Base-by-base conservation (phyloP, 2,113 vertebrate species). In the Recurvirostra avosetta region DNA sequence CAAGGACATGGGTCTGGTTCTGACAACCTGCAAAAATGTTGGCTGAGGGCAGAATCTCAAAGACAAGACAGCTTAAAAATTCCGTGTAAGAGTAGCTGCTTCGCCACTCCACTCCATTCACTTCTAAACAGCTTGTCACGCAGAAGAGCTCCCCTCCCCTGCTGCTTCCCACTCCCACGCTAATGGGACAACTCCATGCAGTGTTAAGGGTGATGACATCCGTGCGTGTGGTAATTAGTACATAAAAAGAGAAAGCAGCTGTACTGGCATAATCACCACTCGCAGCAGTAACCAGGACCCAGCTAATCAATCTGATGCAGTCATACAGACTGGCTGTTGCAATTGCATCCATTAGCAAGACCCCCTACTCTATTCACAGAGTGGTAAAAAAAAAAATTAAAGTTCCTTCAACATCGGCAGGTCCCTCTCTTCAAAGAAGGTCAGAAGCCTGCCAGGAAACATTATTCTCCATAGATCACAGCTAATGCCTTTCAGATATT, bases 141-240 rank as follows among this genome's bases (percentile, higher is more conserved):
- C 32, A 21, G 11, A 93, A 97, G 90, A 96, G 91, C 85, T 95
- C 72, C 92, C 91, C 74, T 92, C 53, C 94, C 96, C 96, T 87
- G 66, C 91, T 94, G 91, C 86, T 96, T 95, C 81, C 92, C 89
- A 82, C 85, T 97, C 93, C 91, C 92, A 96, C 79, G 8, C 89
- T 95, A 96, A 97, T 95, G 92, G 95, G 94, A 93, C 95, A 90
- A 79, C 94, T 90, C 92, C 95, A 92, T 94, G 93, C 93, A 91
- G 88, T 92, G 93, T 92, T 96, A 97, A 95, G 96, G 96, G 94
- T 95, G 93, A 94, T 94, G 96, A 95, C 89, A 96, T 92, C 94
- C 43, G 25, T 34, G 90, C 21, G 8, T 94, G 93, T 91, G 89
- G 90, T 94, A 96, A 95, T 97, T 96, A 97, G 95, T 75, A 94